phyloP scores from a whole-genome alignment of 1,140 invertebrate species.

The Caerostris darwini region DNA sequence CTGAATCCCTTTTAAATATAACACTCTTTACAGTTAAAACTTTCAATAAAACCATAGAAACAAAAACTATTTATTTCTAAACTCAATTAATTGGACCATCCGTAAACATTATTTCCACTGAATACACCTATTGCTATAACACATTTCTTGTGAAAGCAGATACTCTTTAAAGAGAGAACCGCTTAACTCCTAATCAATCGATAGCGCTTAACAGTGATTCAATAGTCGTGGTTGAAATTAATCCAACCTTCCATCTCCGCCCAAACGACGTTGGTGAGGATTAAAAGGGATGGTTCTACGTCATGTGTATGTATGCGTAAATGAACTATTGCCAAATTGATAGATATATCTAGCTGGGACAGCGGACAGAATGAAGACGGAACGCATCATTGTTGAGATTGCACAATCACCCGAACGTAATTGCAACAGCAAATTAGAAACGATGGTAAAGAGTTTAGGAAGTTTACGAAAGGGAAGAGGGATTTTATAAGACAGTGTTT shows the following conservation, averaged over 20 bases:
- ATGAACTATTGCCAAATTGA: neutral
- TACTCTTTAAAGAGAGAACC: neutral
- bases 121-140: no score
- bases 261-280: neutral
- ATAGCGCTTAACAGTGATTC: neutral
- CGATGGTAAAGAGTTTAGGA: neutral
- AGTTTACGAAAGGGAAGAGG: neutral
- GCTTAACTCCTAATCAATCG: neutral
- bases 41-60: no score
- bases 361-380: neutral
- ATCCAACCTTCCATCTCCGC: neutral
- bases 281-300: neutral
- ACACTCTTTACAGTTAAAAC: no score
- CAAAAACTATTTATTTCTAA: no score
- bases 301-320: neutral
- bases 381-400: neutral
- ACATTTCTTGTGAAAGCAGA: neutral
- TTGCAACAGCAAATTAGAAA: constrained; percentile 5
- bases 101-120: no score
- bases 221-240: neutral
- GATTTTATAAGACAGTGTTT: neutral
- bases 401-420: neutral
- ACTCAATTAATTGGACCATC: no score
- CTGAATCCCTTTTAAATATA: no score
- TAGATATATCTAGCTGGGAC: neutral